Conservation (phyloP, 1,140 invertebrate species). For the Gonatopus flavifemur region DNA sequence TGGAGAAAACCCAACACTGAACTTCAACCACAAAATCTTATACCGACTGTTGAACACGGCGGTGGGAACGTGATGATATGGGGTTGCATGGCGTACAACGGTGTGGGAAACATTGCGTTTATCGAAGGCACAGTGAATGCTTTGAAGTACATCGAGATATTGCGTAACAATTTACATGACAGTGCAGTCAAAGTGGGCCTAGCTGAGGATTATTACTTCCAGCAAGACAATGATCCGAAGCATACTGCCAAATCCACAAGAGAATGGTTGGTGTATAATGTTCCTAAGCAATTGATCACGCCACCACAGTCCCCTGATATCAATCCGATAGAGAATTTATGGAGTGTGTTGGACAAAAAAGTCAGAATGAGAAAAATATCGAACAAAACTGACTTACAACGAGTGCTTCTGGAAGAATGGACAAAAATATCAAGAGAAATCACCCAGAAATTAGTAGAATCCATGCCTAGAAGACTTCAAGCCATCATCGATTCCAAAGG, state of each 20-base stretch:
- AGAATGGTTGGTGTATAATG: conserved; percentile 18
- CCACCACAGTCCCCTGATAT: conserved; percentile 18
- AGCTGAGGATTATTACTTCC: not conserved
- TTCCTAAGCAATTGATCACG: conserved; percentile 6
- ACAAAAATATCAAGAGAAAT: conserved; percentile 1
- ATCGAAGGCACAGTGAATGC: conserved; percentile 38
- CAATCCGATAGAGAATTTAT: conserved; percentile 14
- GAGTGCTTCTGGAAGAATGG: conserved; percentile 10
- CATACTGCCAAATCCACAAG: not conserved
- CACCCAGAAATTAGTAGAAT: conserved; percentile 19
- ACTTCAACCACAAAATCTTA: not conserved
- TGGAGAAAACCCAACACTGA: conserved; percentile 8
- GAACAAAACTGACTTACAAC: conserved; percentile 9
- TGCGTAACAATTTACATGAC: not conserved
- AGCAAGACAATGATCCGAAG: conserved; percentile 32
- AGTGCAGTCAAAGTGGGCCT: conserved; percentile 4
- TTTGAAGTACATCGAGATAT: conserved; percentile 16
- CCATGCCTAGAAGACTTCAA: conserved; percentile 17
- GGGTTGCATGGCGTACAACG: not conserved
- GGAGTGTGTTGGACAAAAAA: conserved; percentile 27
- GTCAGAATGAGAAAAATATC: conserved; percentile 4
- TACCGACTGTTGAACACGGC: not conserved
- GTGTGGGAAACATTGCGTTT: conserved; percentile 20
- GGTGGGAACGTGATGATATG: not conserved
- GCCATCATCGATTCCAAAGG: conserved; percentile 24